phyloP scores from a whole-genome alignment of 2,797 vertebrate genomes.

The Streptopelia turtur region DNA sequence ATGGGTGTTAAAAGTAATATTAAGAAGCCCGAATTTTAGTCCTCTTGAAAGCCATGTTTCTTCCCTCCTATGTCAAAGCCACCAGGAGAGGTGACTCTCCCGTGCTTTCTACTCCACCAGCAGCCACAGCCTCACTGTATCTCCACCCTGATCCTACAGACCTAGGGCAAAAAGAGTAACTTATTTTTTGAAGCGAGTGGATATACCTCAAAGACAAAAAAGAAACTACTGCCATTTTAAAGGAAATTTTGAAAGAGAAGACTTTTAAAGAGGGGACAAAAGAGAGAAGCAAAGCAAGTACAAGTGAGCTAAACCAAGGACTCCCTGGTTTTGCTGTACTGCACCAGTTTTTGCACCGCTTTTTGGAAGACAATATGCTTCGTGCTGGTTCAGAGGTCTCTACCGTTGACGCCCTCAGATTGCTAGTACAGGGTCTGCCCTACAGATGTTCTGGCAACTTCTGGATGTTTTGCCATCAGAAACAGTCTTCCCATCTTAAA shows the following conservation, averaged over 20 bases:
- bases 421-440: neutral
- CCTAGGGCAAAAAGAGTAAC: neutral
- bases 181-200: neutral
- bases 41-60: neutral
- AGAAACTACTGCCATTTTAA: neutral
- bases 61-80: neutral
- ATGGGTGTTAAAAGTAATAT: neutral
- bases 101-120: rapidly evolving
- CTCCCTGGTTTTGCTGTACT: neutral
- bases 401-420: neutral
- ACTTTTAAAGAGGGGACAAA: neutral
- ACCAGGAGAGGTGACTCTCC: neutral
- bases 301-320: neutral
- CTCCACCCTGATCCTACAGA: neutral
- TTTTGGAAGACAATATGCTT: neutral
- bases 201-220: neutral
- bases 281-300: neutral
- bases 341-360: neutral
- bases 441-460: neutral
- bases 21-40: neutral
- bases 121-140: neutral
- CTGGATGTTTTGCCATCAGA: neutral
- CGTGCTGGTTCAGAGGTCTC: neutral
- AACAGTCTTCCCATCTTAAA: neutral
- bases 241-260: neutral